A percentile compares a stretch with the other conserved stretches of the same genome.
These are phyloP conservation scores for Glomeris maerens DNA, from an alignment of 1,140 invertebrate species.

Conservation along the genomic window DNA sequence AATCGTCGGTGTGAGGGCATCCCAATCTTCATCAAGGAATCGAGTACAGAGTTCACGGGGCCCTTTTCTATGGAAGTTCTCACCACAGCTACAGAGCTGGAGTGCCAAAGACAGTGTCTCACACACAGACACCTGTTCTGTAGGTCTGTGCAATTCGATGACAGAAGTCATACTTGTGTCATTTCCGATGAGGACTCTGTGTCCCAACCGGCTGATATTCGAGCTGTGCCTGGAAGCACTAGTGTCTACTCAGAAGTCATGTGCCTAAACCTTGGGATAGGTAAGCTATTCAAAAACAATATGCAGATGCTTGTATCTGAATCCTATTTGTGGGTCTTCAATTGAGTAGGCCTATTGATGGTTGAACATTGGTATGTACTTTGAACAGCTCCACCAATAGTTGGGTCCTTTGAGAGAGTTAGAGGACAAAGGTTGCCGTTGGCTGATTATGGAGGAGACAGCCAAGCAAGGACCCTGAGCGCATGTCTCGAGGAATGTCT, in stretches of 20 bases:
- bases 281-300: slow-evolving; percentile 19
- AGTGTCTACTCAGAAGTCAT: slow-evolving; percentile 15
- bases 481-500: slow-evolving; percentile 80
- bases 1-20: slow-evolving; percentile 70
- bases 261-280: slow-evolving; percentile 23
- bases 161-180: slow-evolving; percentile 64
- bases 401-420: slow-evolving; percentile 54
- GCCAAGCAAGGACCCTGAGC: slow-evolving; percentile 64
- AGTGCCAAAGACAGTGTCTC: slow-evolving; percentile 65
- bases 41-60: slow-evolving; percentile 68
- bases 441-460: slow-evolving; percentile 75
- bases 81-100: slow-evolving; percentile 63
- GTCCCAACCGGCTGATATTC: slow-evolving; percentile 50
- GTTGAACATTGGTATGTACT: slow-evolving; percentile 41
- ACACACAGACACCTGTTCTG: slow-evolving; percentile 71
- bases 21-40: slow-evolving; percentile 66
- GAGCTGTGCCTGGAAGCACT: slow-evolving; percentile 37
- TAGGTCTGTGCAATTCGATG: slow-evolving; percentile 76
- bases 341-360: background rate
- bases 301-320: too few relatives aligned
- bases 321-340: too few relatives aligned
- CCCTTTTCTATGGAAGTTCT: slow-evolving; percentile 75
- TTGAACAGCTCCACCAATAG: slow-evolving; percentile 39
- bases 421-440: slow-evolving; percentile 59
- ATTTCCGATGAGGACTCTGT: slow-evolving; percentile 77